Evolutionary conservation across 2,113 vertebrate species (phyloP), one percentile per base, ranked within the genome.

Genomic region (Cervus canadensis): DNA sequence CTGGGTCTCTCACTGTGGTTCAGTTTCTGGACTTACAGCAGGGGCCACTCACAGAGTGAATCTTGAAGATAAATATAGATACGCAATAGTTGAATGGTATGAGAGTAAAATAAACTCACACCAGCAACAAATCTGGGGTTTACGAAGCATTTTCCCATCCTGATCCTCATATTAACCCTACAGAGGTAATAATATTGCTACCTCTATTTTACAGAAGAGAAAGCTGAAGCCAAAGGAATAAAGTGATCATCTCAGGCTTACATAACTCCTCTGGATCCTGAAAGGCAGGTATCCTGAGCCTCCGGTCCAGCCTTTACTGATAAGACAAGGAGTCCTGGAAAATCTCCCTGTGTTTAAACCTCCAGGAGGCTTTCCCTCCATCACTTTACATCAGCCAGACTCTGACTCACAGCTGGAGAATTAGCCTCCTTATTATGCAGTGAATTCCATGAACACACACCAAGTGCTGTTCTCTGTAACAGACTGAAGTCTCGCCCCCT

Each of bases 341-440:
- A 83, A 28, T 45, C 84, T 71, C 45, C n/a, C 25, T 83, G 7
- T 91, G 10, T 33, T 26, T 88, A 78, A 95, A 95, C 10, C 30
- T 78, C 81, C 25, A 60, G 52, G 45, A 71, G 62, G n/a, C 78
- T 93, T 91, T 57, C 36, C 33, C 14, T 93, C 28, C 74, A 87
- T 84, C 50, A 26, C 62, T 98, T 97, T 96, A 81, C 26, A 81
- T 76, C 71, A 89, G 74, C 87, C 91, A 96, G 97, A 54, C 56
- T 97, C 97, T 97, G 98, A 98, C 82, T 98, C 94, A 98, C 36
- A 84, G 89, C 59, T 93, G 48, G 36, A 97, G 93, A 97, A 94
- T 97, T 84, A 71, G 93, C 56, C n/a, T 92, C 45, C 56, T 89
- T 81, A 85, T 98, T 94, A 95, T 84, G 93, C 9, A 89, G 82